These are phyloP conservation scores for Erebia aethiops DNA, from an alignment of 2,888 invertebrate species.

Conservation along the genomic window DNA sequence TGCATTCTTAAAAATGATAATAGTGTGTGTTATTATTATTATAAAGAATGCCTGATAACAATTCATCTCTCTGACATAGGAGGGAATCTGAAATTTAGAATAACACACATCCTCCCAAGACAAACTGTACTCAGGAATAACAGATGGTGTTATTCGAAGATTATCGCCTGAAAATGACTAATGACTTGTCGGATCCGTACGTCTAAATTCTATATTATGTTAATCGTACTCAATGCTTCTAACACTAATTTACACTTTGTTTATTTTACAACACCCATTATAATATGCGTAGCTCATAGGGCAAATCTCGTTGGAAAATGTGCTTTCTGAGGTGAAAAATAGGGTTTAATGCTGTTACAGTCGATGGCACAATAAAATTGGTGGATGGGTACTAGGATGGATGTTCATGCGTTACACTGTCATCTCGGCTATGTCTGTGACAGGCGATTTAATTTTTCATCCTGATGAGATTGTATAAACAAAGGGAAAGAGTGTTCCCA, in stretches of 20 bases:
- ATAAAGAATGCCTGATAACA: not conserved
- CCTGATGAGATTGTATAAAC: slow-evolving; percentile 66
- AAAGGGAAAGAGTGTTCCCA: slow-evolving; percentile 60
- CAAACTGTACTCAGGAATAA: slow-evolving; percentile 52
- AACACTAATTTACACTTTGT: slow-evolving; percentile 76
- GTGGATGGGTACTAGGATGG: slow-evolving; percentile 47
- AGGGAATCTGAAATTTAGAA: slow-evolving; percentile 37
- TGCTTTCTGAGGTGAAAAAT: slow-evolving; percentile 27
- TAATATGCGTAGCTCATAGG: slow-evolving; percentile 36
- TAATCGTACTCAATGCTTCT: slow-evolving; percentile 73
- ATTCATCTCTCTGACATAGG: slow-evolving; percentile 31
- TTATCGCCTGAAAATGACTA: slow-evolving; percentile 78
- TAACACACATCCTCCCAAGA: slow-evolving; percentile 39
- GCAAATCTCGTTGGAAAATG: slow-evolving; percentile 17
- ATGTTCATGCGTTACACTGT: slow-evolving; percentile 68
- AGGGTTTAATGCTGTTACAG: slow-evolving; percentile 7
- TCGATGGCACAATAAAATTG: slow-evolving; percentile 28
- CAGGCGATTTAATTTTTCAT: slow-evolving; percentile 77
- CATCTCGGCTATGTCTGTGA: slow-evolving; percentile 63
- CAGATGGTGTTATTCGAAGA: slow-evolving; percentile 75
- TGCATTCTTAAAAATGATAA: no score
- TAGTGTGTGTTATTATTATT: no score
- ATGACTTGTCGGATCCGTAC: slow-evolving; percentile 64
- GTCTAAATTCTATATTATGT: slow-evolving; percentile 67
- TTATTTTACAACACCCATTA: slow-evolving; percentile 65